These are phyloP conservation scores for Yponomeuta malinellus DNA, from an alignment of 2,888 invertebrate genomes.

Conservation along the genomic window DNA sequence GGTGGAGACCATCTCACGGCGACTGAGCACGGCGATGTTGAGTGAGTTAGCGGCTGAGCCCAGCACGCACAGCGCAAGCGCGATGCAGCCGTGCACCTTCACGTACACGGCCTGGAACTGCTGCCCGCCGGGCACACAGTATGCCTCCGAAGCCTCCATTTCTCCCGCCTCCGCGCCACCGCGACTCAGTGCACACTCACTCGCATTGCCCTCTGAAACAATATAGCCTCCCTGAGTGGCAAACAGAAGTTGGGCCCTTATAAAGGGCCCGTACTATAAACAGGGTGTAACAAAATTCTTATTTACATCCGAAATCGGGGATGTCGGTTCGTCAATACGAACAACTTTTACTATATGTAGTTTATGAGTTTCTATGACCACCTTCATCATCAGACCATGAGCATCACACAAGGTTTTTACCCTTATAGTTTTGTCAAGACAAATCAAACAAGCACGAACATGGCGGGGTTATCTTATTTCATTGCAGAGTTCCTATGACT, in stretches of 20 bases:
- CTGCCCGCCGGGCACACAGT: slow-evolving; percentile 74
- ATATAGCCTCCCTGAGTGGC: not conserved
- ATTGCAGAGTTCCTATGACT: too few species aligned
- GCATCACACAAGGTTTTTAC: too few species aligned
- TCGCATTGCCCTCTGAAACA: slow-evolving; percentile 3
- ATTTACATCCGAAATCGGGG: too few species aligned
- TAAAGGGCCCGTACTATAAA: too few species aligned
- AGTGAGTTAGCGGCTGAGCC: slow-evolving; percentile 92
- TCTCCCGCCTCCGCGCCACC: slow-evolving; percentile 22
- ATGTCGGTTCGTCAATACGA: too few species aligned
- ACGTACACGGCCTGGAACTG: slow-evolving; percentile 79
- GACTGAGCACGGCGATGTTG: slow-evolving; percentile 92
- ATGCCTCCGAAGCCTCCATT: slow-evolving; percentile 32
- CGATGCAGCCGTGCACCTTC: slow-evolving; percentile 88
- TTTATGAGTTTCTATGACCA: too few species aligned
- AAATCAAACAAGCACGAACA: too few species aligned
- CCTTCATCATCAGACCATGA: too few species aligned
- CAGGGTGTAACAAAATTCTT: too few species aligned
- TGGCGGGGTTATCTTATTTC: too few species aligned
- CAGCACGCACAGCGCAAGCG: slow-evolving; percentile 89
- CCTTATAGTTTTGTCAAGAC: too few species aligned
- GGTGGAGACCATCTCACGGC: slow-evolving; percentile 93
- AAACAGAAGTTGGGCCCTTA: not conserved
- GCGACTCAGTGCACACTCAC: not conserved
- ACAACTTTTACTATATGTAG: too few species aligned